Evolutionary conservation across 2,888 invertebrate genomes (phyloP).

Genomic region (Ethmia dodecea): DNA sequence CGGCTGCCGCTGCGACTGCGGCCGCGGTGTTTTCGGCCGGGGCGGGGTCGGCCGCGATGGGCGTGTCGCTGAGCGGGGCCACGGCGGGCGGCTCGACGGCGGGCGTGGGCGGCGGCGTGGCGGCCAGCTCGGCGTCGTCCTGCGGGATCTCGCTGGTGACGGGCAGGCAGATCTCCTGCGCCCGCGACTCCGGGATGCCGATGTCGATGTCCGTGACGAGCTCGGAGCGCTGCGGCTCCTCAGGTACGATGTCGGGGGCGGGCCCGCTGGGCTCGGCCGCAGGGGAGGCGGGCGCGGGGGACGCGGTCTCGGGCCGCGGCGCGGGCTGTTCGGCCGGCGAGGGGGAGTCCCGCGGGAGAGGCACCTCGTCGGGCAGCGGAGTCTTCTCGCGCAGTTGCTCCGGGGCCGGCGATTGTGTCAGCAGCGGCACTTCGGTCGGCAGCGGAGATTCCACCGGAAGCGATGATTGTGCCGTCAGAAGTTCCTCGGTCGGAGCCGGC

Average conservation of each 20-base stretch:
- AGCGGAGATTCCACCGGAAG: slow-evolving; percentile 13
- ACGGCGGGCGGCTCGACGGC: slow-evolving; percentile 30
- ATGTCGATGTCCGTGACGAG: slow-evolving; percentile 63
- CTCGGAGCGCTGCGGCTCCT: slow-evolving; percentile 40
- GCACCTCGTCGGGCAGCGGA: slow-evolving; percentile 13
- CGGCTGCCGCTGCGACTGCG: slow-evolving; percentile 39
- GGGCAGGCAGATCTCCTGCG: slow-evolving; percentile 69
- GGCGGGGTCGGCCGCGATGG: slow-evolving; percentile 28
- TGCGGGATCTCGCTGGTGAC: slow-evolving; percentile 56
- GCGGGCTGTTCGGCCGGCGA: slow-evolving; percentile 23
- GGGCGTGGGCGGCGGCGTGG: slow-evolving; percentile 32
- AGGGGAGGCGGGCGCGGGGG: slow-evolving; percentile 18
- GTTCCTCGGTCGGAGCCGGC: neutral
- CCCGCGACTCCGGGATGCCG: slow-evolving; percentile 56
- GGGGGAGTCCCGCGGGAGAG: slow-evolving; percentile 18
- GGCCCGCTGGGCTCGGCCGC: slow-evolving; percentile 27
- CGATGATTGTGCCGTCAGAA: neutral
- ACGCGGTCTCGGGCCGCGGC: slow-evolving; percentile 23
- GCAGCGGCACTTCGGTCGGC: slow-evolving; percentile 18
- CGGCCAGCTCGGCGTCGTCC: slow-evolving; percentile 42
- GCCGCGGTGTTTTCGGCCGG: slow-evolving; percentile 32
- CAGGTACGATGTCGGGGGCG: slow-evolving; percentile 57
- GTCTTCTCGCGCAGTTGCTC: slow-evolving; percentile 15
- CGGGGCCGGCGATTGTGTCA: slow-evolving; percentile 22
- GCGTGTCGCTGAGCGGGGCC: slow-evolving; percentile 26